Evolutionary conservation across 2,113 vertebrate genomes (phyloP).

Genomic region (Melanerpes aurifrons): DNA sequence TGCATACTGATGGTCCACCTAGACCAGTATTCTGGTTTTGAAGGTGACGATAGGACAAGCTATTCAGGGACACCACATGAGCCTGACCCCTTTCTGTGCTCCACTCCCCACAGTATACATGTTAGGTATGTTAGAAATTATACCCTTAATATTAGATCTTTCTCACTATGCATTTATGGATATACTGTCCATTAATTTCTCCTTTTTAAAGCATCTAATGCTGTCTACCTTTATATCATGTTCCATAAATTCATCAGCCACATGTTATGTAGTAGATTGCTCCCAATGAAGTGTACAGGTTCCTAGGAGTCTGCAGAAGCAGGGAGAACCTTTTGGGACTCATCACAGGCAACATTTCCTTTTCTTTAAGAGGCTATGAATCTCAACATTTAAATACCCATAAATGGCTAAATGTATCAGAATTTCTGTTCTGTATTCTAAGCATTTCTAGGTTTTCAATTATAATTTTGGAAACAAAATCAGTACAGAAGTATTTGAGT

Average conservation of each 20-base stretch:
- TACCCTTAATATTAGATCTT: not conserved
- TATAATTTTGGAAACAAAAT: not conserved
- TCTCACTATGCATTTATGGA: not conserved
- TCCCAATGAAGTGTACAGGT: not conserved
- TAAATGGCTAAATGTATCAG: not conserved
- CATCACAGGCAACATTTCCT: not conserved
- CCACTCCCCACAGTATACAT: not conserved
- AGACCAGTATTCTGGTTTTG: not conserved
- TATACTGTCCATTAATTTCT: not conserved
- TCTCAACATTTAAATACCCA: not conserved
- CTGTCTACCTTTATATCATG: accelerated
- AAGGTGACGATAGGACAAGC: not conserved
- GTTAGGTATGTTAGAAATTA: not conserved
- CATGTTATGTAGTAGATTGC: not conserved
- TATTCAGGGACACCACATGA: not conserved
- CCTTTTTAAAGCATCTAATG: not conserved
- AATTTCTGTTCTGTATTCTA: not conserved
- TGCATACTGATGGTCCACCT: too few relatives aligned
- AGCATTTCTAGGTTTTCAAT: not conserved
- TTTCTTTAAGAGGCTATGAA: not conserved
- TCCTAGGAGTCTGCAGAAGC: not conserved
- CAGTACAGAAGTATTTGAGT: not conserved
- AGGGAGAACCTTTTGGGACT: not conserved
- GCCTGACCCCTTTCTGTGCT: not conserved
- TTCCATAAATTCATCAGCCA: not conserved